Conservation (phyloP, 2,113 vertebrate genomes). For the Taurulus bubalis region DNA sequence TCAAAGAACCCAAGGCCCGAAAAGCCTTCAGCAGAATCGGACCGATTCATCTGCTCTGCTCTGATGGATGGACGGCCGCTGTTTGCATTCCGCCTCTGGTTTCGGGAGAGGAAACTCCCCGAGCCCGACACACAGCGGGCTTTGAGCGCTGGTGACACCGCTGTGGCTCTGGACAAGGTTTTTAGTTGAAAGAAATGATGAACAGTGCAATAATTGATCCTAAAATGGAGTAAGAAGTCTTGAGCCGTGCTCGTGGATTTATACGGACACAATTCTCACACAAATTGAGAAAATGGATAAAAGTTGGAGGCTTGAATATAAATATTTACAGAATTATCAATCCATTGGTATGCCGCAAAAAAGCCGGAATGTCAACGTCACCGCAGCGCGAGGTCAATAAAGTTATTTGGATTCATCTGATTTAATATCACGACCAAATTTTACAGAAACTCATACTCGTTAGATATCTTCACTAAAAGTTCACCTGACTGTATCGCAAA, state of each 20-base stretch:
- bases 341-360: neutral
- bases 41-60: constrained; percentile 65
- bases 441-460: too few species aligned
- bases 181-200: constrained; percentile 4
- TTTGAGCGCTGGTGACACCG: constrained; percentile 49
- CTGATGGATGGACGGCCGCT: constrained; percentile 75
- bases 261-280: neutral
- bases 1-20: constrained; percentile 60
- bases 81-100: constrained; percentile 43
- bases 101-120: constrained; percentile 56
- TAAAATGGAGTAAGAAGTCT: neutral
- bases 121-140: constrained; percentile 38
- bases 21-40: constrained; percentile 50
- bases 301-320: neutral
- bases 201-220: constrained; percentile 5
- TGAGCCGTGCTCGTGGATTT: neutral
- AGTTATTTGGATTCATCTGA: neutral
- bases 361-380: neutral
- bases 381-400: accelerated
- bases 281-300: neutral
- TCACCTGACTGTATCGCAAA: neutral
- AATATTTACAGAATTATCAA: neutral
- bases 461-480: constrained; percentile 3
- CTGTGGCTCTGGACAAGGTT: constrained; percentile 42
- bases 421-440: too few species aligned